Evolutionary conservation across 2,113 vertebrate genomes (phyloP).

Genomic region (Eclectus roratus): DNA sequence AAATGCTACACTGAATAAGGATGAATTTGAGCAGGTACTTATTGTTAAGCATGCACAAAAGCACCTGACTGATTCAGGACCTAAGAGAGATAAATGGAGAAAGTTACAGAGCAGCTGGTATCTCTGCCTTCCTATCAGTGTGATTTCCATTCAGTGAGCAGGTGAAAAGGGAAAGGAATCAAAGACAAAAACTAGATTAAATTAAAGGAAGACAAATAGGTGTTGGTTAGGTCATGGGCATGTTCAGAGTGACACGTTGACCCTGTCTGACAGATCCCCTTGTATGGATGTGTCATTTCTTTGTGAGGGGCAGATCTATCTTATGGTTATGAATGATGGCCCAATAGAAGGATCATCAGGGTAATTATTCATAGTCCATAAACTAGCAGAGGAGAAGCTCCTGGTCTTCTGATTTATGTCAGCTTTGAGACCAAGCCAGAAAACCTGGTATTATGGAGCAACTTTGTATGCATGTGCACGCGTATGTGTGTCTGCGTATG

Average conservation of each 20-base stretch:
- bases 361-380: background rate
- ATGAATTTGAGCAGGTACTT: conserved; percentile 11
- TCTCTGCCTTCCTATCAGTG: background rate
- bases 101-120: conserved; percentile 26
- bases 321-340: background rate
- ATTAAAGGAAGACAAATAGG: background rate
- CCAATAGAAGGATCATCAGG: background rate
- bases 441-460: background rate
- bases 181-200: background rate
- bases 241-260: background rate
- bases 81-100: conserved; percentile 2
- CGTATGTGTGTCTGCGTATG: background rate
- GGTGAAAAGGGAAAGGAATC: background rate
- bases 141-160: background rate
- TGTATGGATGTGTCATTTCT: background rate
- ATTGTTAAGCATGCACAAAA: background rate
- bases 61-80: background rate
- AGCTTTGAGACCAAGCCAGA: background rate
- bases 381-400: background rate
- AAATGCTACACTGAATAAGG: background rate
- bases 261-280: background rate
- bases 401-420: background rate
- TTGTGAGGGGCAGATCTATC: background rate
- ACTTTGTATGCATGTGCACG: background rate
- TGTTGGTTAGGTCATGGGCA: background rate